Evolutionary conservation across 2,888 invertebrate species (phyloP).

Genomic region (Bruchidius siliquastri): DNA sequence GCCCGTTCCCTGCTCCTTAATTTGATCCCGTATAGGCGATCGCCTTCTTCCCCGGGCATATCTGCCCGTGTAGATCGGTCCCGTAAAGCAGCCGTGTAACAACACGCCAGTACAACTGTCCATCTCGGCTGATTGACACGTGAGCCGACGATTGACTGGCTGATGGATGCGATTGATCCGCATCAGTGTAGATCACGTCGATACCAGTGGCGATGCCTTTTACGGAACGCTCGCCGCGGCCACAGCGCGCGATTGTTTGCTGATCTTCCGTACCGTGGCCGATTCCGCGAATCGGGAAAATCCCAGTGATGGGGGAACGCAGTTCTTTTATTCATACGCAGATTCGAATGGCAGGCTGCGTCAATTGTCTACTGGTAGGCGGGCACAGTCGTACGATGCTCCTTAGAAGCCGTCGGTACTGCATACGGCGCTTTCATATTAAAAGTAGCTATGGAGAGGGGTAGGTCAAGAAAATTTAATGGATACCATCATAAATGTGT

Average conservation of each 20-base stretch:
- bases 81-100: conserved; percentile 45
- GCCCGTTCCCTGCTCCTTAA: background rate
- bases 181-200: conserved; percentile 49
- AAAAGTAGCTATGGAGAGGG: too few species aligned
- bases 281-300: background rate
- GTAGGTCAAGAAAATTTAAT: too few species aligned
- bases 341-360: background rate
- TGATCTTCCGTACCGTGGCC: conserved; percentile 2
- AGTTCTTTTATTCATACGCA: background rate
- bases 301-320: background rate
- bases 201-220: conserved; percentile 34
- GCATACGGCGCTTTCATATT: background rate
- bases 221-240: conserved; percentile 26
- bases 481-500: too few species aligned
- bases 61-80: conserved; percentile 4
- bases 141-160: conserved; percentile 47
- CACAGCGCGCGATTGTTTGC: conserved; percentile 28
- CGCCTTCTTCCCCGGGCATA: background rate
- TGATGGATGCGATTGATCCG: conserved; percentile 49
- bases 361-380: background rate
- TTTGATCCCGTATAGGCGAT: background rate
- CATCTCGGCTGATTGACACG: conserved; percentile 45
- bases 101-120: conserved; percentile 33
- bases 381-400: background rate
- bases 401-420: background rate